These are phyloP conservation scores for Mustela erminea DNA, from an alignment of 2,797 vertebrate genomes.

Conservation along the genomic window DNA sequence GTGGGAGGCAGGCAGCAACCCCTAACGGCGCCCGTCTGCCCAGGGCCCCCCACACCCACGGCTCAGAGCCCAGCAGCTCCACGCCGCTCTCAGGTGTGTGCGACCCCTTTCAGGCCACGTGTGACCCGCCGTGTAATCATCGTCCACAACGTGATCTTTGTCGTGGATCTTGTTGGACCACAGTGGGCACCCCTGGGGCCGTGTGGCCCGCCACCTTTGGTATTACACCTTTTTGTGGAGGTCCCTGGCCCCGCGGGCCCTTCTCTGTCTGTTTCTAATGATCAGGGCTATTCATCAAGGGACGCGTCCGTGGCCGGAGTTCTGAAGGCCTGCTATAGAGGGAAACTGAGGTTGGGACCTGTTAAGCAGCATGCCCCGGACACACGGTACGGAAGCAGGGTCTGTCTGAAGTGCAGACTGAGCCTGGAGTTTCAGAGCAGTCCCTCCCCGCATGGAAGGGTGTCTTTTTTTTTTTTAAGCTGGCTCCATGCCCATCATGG, in stretches of 20 bases:
- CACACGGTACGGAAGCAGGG: neutral
- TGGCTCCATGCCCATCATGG: neutral
- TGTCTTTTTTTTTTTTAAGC: neutral
- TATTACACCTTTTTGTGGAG: rapidly evolving
- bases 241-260: neutral
- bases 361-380: neutral
- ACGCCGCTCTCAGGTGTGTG: rapidly evolving
- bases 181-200: neutral
- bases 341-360: neutral
- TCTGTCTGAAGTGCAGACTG: rapidly evolving
- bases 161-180: rapidly evolving
- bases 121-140: neutral
- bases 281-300: neutral
- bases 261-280: neutral
- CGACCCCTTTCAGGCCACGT: rapidly evolving
- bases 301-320: rapidly evolving
- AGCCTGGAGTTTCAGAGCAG: neutral
- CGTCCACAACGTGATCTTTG: rapidly evolving
- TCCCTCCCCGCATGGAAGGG: neutral
- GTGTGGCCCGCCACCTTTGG: neutral
- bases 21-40: rapidly evolving
- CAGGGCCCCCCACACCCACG: rapidly evolving
- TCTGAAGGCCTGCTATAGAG: neutral
- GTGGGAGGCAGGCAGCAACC: neutral
- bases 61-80: neutral